Evolutionary conservation across 1,140 invertebrate genomes (phyloP), one percentile per base, ranked within the genome.

Genomic region (Drosophila nigrodunni): DNA sequence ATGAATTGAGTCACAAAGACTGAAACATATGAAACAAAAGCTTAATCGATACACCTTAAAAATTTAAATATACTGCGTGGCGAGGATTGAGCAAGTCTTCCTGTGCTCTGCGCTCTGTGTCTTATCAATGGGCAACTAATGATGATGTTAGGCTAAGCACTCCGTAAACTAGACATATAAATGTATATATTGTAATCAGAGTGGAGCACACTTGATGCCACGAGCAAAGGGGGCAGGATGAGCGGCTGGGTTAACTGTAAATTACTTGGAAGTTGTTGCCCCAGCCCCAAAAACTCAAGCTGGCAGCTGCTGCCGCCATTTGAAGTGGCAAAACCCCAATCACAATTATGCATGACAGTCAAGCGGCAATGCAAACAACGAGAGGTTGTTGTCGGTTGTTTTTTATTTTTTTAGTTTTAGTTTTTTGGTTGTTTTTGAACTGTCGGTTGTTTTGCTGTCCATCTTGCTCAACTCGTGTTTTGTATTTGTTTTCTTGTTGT

Each of bases 171-270:
- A 50, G 72, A 71, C 43, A 76, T 6, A 30, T 30, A 4, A 5
- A 30, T 30, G 3, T 30, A 30, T 30, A 30, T 30, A 77, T 68
- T 77, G 62, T 80, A 81, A 68, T 77, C 62, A 67, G 68, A 64
- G 68, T 72, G 69, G 49, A 77, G 78, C 18, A 74, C 74, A 60
- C 79, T 81, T 50, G 55, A 82, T 41, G 78, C 61, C 73, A 75
- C 34, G 25, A 39, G n/a, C 3, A 11, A 21, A 1, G 55, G 18
- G 4, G 15, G 15, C n/a, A 57, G 52, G 7, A 41, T 21, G 13
- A 47, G 41, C 2, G 13, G 59, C 2, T 47, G 13, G 7, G 15
- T 11, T 43, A 13, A 10, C 11, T 43, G 41, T 49, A 46, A 68
- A 41, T 68, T 58, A 44, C 43, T 47, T 59, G 15, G 11, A 13